These are phyloP conservation scores for Philotrypesis tridentata DNA, from an alignment of 1,140 invertebrate species.

Conservation along the genomic window DNA sequence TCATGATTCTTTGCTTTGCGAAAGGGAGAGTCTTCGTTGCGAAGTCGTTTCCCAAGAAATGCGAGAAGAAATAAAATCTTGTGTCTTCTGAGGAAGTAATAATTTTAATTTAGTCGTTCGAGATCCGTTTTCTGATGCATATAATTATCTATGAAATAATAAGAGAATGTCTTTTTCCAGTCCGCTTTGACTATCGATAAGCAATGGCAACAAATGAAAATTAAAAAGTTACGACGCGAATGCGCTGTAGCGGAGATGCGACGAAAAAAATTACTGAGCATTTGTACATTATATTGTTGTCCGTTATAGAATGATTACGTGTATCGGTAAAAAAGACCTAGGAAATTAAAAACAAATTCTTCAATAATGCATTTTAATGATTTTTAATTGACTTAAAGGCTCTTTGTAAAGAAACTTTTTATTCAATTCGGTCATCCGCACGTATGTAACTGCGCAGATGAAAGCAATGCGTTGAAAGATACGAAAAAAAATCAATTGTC, in stretches of 20 bases:
- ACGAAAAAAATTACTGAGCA: neutral
- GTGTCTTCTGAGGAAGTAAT: no score
- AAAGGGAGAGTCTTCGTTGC: no score
- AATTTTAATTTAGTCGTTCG: no score
- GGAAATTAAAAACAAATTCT: neutral
- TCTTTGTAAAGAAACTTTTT: constrained; percentile 44
- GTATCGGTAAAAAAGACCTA: constrained; percentile 12
- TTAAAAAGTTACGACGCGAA: neutral
- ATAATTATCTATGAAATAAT: no score
- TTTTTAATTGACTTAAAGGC: constrained; percentile 27
- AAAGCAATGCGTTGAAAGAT: neutral
- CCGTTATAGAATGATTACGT: constrained; percentile 40
- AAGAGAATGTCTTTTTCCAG: neutral
- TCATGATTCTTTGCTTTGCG: neutral
- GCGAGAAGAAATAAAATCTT: no score
- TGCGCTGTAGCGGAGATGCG: neutral
- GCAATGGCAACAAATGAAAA: neutral
- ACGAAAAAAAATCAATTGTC: constrained; percentile 3
- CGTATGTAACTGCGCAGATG: constrained; percentile 1
- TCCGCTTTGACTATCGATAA: neutral
- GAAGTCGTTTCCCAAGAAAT: no score
- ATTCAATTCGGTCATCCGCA: constrained; percentile 34
- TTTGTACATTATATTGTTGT: constrained; percentile 50
- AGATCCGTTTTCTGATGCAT: neutral
- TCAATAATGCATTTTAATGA: neutral